A percentile compares a stretch with the other conserved stretches of the same genome.
Evolutionary conservation across 53 echinoderm and acorn worm genomes (phyloP).

Genomic region (Paracentrotus lividus): DNA sequence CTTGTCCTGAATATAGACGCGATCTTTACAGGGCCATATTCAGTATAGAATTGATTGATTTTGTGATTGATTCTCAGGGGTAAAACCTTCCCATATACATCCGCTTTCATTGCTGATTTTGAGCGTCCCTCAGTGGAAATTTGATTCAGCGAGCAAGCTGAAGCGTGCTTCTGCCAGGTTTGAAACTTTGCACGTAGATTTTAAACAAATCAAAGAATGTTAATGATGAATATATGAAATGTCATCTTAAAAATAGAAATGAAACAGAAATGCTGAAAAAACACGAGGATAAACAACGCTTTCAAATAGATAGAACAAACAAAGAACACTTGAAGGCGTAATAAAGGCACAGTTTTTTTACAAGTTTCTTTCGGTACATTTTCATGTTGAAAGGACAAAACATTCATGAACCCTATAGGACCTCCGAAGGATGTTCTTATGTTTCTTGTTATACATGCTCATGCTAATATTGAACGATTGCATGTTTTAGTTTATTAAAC

Average conservation of each 20-base stretch:
- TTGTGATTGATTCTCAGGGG: background rate
- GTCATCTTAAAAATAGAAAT: background rate
- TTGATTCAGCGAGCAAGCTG: background rate
- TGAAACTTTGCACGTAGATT: background rate
- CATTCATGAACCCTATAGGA: too few species aligned
- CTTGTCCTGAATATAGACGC: background rate
- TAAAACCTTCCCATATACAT: constrained; percentile 13
- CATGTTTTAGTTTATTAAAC: too few species aligned
- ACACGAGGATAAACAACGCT: too few species aligned
- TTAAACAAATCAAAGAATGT: background rate
- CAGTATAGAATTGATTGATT: constrained; percentile 45
- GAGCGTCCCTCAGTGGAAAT: background rate
- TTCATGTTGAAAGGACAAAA: too few species aligned
- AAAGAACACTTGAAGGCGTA: too few species aligned
- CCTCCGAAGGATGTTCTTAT: too few species aligned
- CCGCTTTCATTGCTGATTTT: constrained; percentile 15
- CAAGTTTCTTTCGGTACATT: too few species aligned
- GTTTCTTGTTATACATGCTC: too few species aligned
- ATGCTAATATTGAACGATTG: too few species aligned
- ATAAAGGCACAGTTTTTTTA: too few species aligned
- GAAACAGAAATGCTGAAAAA: too few species aligned
- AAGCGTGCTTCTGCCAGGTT: background rate
- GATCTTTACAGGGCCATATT: constrained; percentile 20
- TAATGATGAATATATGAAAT: background rate
- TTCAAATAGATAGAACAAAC: too few species aligned